Conservation (phyloP, 1,140 invertebrate species). For the Polypedilum vanderplanki region DNA sequence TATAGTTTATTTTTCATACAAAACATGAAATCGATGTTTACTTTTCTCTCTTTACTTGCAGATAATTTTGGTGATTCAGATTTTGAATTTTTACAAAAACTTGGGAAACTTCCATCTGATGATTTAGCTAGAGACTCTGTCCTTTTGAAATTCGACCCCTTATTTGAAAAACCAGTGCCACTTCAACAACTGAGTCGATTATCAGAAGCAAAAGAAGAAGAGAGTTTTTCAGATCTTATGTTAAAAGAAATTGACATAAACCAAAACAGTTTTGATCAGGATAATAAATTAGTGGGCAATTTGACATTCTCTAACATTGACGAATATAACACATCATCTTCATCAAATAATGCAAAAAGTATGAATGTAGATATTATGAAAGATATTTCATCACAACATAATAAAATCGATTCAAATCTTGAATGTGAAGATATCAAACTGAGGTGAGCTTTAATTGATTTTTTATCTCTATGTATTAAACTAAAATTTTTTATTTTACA, state of each 20-base stretch:
- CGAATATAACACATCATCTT: no score
- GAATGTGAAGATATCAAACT: slow-evolving; percentile 1
- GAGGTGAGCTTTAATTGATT: slow-evolving; percentile 34
- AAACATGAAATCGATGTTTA: slow-evolving; percentile 9
- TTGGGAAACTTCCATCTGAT: slow-evolving; percentile 36
- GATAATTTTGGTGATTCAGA: slow-evolving; percentile 34
- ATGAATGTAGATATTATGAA: slow-evolving; percentile 43
- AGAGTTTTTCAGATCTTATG: not conserved
- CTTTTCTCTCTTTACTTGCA: not conserved
- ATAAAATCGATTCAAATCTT: slow-evolving; percentile 32
- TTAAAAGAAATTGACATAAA: slow-evolving; percentile 21
- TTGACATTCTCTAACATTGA: no score
- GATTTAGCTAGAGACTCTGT: slow-evolving; percentile 39
- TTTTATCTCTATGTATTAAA: not conserved
- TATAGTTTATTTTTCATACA: not conserved
- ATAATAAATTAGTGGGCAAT: no score
- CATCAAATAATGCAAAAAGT: slow-evolving; percentile 34
- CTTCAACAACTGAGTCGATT: not conserved
- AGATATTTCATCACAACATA: slow-evolving; percentile 39
- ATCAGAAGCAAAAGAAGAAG: not conserved
- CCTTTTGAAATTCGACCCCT: slow-evolving; percentile 42
- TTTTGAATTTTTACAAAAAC: slow-evolving; percentile 44
- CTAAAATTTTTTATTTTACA: slow-evolving; percentile 30
- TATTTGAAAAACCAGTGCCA: slow-evolving; percentile 37
- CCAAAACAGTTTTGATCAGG: no score